Evolutionary conservation across 2,888 invertebrate species (phyloP).

Genomic region (Orthosia gothica): DNA sequence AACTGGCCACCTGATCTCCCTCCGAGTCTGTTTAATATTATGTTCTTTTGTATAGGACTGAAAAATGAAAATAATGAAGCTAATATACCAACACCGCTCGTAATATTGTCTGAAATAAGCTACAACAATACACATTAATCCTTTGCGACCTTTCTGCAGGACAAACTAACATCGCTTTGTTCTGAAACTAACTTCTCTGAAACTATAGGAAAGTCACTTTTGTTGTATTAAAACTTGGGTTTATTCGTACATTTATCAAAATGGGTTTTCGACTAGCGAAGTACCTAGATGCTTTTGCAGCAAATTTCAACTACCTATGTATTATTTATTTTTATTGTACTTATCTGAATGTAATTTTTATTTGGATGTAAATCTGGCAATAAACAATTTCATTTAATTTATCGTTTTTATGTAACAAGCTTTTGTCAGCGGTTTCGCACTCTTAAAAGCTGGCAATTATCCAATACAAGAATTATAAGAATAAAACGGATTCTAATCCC

Average conservation of each 20-base stretch:
- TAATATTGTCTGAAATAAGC: slow-evolving; percentile 22
- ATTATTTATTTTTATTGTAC: too few relatives aligned
- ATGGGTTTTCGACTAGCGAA: slow-evolving; percentile 36
- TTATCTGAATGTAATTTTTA: too few relatives aligned
- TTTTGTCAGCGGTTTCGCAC: too few relatives aligned
- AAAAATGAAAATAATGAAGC: slow-evolving; percentile 15
- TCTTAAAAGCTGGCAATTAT: too few relatives aligned
- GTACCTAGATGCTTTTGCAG: slow-evolving; percentile 27
- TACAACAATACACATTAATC: slow-evolving; percentile 32
- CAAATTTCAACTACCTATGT: too few relatives aligned
- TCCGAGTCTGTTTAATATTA: too few relatives aligned
- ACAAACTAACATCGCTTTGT: slow-evolving; percentile 31
- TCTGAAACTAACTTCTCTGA: slow-evolving; percentile 21
- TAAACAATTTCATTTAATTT: too few relatives aligned
- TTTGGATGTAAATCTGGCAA: too few relatives aligned
- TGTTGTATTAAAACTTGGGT: slow-evolving; percentile 30
- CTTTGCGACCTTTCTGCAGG: slow-evolving; percentile 33
- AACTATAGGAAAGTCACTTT: slow-evolving; percentile 47
- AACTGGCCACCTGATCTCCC: too few relatives aligned
- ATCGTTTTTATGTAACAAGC: too few relatives aligned
- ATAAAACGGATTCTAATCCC: too few relatives aligned
- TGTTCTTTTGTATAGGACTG: not conserved
- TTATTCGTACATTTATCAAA: slow-evolving; percentile 43
- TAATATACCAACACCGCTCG: not conserved
- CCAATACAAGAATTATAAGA: too few relatives aligned